These are phyloP conservation scores for Capitulum mitella DNA, from an alignment of 2,888 invertebrate species.

Conservation along the genomic window DNA sequence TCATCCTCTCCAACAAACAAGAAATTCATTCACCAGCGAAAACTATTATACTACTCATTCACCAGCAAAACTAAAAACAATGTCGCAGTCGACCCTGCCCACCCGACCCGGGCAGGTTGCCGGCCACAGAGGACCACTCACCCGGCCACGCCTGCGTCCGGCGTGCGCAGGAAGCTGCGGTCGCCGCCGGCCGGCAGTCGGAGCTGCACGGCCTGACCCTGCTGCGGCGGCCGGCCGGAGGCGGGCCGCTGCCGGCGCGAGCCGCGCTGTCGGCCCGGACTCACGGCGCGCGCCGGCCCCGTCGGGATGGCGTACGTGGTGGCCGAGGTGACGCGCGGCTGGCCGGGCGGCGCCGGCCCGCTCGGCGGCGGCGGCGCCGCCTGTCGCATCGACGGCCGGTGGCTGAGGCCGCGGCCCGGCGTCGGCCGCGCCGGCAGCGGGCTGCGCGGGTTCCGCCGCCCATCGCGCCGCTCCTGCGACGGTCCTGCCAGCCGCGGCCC, in stretches of 20 bases:
- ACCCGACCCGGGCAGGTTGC: too few species aligned
- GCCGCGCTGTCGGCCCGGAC: conserved; percentile 23
- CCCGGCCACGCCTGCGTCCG: conserved; percentile 48
- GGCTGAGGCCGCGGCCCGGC: not conserved
- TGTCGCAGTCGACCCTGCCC: too few species aligned
- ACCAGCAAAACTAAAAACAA: too few species aligned
- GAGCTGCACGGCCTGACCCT: not conserved
- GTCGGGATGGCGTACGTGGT: conserved; percentile 12
- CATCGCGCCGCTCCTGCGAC: conserved; percentile 49
- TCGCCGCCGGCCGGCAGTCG: not conserved
- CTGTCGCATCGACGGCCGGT: conserved; percentile 11
- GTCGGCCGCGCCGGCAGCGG: not conserved
- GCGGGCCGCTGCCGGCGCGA: conserved; percentile 31
- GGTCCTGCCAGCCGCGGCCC: conserved; percentile 54
- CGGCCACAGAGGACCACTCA: conserved; percentile 37
- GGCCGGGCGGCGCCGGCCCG: conserved; percentile 48
- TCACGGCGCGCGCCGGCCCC: conserved; percentile 17
- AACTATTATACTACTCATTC: too few species aligned
- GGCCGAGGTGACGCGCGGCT: conserved; percentile 39
- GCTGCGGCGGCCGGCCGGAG: conserved; percentile 30
- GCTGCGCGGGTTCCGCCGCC: not conserved
- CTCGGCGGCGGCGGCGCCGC: conserved; percentile 46
- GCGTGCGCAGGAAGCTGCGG: conserved; percentile 44
- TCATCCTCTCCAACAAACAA: too few species aligned
- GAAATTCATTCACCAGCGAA: too few species aligned